Conservation (phyloP, 2,888 invertebrate genomes). For the Amphipoea oculea region DNA sequence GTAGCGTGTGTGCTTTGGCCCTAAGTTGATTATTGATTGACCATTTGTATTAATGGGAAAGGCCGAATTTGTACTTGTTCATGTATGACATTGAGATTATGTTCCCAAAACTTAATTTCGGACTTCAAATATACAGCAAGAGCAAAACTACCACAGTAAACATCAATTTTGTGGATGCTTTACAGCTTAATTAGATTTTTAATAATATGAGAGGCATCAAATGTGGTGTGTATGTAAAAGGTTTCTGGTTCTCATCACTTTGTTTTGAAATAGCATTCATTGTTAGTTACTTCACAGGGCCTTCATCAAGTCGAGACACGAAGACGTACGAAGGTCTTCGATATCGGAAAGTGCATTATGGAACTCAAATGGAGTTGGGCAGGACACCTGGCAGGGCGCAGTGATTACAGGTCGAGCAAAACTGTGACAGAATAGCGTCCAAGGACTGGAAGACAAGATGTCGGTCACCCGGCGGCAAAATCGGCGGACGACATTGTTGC, state of each 20-base stretch:
- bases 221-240: background rate
- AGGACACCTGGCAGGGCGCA: background rate
- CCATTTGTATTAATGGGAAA: background rate
- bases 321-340: background rate
- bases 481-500: background rate
- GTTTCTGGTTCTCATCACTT: background rate
- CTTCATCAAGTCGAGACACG: background rate
- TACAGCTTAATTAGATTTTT: background rate
- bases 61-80: background rate
- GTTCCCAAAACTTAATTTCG: background rate
- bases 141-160: background rate
- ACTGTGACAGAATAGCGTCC: background rate
- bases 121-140: background rate
- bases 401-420: background rate
- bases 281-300: constrained; percentile 9
- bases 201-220: too few relatives aligned
- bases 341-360: background rate
- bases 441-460: background rate
- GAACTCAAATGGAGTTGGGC: background rate
- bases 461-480: background rate
- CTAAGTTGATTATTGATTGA: background rate
- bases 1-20: too few relatives aligned
- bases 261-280: constrained; percentile 9
- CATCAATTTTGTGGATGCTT: background rate
- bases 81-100: background rate